Conservation (phyloP, 2,888 invertebrate genomes). For the Terebella lapidaria region DNA sequence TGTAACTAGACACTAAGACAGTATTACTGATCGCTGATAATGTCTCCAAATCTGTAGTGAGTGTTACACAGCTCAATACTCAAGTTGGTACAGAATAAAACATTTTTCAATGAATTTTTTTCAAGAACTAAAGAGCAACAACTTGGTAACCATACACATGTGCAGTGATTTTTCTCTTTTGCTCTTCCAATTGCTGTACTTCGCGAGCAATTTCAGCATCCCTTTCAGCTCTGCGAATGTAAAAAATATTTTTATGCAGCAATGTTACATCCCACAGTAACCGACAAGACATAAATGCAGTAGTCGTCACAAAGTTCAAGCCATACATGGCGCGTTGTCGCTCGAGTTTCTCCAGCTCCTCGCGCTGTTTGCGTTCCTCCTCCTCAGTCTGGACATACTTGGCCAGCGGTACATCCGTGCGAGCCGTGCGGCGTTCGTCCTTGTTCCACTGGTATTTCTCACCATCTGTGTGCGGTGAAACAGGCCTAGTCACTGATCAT, state of each 20-base stretch:
- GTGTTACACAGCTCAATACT: neutral
- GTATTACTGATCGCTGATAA: neutral
- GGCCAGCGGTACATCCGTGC: constrained; percentile 75
- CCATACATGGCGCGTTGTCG: neutral
- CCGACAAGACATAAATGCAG: no score
- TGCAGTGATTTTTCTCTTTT: neutral
- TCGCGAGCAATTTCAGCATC: constrained; percentile 2
- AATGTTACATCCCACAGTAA: no score
- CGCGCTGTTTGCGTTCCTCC: constrained; percentile 65
- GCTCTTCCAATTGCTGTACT: neutral
- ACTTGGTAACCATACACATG: no score
- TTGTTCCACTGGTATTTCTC: constrained; percentile 74
- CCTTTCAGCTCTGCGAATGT: neutral
- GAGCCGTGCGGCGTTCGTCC: constrained; percentile 68
- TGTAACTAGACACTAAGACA: neutral
- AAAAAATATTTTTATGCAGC: no score
- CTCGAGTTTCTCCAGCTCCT: constrained; percentile 37
- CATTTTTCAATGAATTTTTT: no score
- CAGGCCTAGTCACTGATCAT: no score
- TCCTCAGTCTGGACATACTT: constrained; percentile 69
- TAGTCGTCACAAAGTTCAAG: neutral
- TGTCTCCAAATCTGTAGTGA: neutral
- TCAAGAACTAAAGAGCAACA: no score
- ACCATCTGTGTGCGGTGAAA: no score
- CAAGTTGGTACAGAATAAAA: neutral